These are phyloP conservation scores for Rhamnusium bicolor DNA, from an alignment of 2,888 invertebrate genomes.

Conservation along the genomic window DNA sequence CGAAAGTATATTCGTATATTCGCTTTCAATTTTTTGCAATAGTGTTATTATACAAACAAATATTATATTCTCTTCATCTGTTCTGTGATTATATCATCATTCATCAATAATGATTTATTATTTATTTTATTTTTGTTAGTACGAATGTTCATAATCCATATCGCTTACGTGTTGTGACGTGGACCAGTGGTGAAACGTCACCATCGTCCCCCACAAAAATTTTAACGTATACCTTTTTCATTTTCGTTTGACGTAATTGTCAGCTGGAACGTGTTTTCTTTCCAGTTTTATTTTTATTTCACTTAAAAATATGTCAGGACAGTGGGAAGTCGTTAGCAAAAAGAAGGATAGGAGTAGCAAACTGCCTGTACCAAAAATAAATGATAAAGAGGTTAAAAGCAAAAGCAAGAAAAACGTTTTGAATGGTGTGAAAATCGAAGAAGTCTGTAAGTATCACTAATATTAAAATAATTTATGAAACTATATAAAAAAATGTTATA, in stretches of 20 bases:
- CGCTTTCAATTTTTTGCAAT: no score
- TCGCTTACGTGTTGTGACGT: constrained; percentile 29
- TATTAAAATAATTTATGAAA: constrained; percentile 12
- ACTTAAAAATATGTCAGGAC: constrained; percentile 71
- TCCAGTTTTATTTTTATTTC: constrained; percentile 24
- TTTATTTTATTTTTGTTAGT: neutral
- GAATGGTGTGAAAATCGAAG: constrained; percentile 80
- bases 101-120: no score
- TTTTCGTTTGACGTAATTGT: constrained; percentile 19
- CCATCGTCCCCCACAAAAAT: neutral
- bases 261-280: constrained; percentile 38
- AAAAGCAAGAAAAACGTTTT: constrained; percentile 67
- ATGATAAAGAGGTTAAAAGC: constrained; percentile 72
- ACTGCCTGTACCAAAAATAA: constrained; percentile 72
- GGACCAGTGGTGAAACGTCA: constrained; percentile 10
- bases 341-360: constrained; percentile 75
- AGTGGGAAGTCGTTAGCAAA: constrained; percentile 83
- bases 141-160: constrained; percentile 27
- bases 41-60: no score
- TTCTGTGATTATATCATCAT: no score
- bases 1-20: no score
- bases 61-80: no score
- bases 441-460: constrained; percentile 77
- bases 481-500: neutral
- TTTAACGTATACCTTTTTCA: constrained; percentile 2